Evolutionary conservation across 2,113 vertebrate species (phyloP).

Genomic region (Hiodon tergisus): DNA sequence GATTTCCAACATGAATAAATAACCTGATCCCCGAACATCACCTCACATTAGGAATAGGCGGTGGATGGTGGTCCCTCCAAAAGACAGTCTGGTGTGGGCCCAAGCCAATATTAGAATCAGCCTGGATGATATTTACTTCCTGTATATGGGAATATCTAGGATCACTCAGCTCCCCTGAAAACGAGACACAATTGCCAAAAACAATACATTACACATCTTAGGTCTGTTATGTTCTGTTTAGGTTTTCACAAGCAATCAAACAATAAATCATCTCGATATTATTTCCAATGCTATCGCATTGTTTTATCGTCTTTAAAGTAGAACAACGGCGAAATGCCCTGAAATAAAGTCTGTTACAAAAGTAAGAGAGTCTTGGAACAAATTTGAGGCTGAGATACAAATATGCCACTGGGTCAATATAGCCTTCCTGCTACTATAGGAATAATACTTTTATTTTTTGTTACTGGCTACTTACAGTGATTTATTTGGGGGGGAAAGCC

Average conservation of each 20-base stretch:
- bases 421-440: no score
- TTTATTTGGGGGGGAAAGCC: no score
- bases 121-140: not conserved
- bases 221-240: not conserved
- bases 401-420: no score
- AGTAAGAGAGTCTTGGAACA: not conserved
- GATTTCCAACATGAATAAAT: not conserved
- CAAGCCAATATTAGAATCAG: not conserved
- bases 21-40: not conserved
- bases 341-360: not conserved
- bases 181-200: not conserved
- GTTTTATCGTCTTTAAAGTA: constrained; percentile 8
- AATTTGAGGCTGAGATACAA: no score
- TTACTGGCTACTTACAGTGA: no score
- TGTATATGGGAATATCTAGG: not conserved
- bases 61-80: not conserved
- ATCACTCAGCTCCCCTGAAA: not conserved
- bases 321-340: not conserved
- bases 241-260: not conserved
- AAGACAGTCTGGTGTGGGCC: constrained; percentile 3
- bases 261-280: not conserved
- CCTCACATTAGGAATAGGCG: not conserved
- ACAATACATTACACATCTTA: not conserved
- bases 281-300: not conserved
- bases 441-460: no score